Percentiles rank a stretch among this genome's conserved stretches.
Conservation (phyloP, 2,113 vertebrate species). For the Ornithorhynchus anatinus region DNA sequence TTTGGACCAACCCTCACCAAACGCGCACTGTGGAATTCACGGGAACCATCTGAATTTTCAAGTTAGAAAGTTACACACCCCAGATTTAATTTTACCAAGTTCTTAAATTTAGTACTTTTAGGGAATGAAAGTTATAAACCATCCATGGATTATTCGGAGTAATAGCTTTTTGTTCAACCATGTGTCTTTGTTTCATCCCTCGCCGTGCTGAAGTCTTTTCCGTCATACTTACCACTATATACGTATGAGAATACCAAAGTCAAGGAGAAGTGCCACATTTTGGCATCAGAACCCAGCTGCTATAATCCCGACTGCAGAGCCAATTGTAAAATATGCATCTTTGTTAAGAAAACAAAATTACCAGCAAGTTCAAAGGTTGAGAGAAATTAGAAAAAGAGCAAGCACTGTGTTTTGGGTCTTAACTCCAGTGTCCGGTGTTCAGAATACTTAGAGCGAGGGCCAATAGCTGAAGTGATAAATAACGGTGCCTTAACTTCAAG, state of each 20-base stretch:
- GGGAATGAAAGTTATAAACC: slow-evolving; percentile 43
- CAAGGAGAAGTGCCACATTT: slow-evolving; percentile 21
- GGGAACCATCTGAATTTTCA: slow-evolving; percentile 28
- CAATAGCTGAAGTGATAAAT: slow-evolving; percentile 70
- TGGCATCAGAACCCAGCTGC: slow-evolving; percentile 39
- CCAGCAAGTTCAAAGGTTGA: slow-evolving; percentile 34
- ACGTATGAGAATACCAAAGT: slow-evolving; percentile 54
- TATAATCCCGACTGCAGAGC: slow-evolving; percentile 40
- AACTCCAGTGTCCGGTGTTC: slow-evolving; percentile 32
- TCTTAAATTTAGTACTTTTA: slow-evolving; percentile 28
- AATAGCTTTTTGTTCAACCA: slow-evolving; percentile 38
- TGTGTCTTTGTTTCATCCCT: neutral
- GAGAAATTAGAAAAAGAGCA: slow-evolving; percentile 46
- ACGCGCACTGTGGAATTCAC: slow-evolving; percentile 49
- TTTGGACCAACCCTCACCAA: slow-evolving; percentile 65
- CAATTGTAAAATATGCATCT: slow-evolving; percentile 44
- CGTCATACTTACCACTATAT: slow-evolving; percentile 36
- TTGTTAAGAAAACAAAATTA: slow-evolving; percentile 9
- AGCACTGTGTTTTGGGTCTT: slow-evolving; percentile 41
- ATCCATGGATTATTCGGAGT: slow-evolving; percentile 1
- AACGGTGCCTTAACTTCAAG: slow-evolving; percentile 74
- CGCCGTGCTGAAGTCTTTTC: slow-evolving; percentile 1
- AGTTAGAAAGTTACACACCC: slow-evolving; percentile 28
- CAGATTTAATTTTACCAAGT: slow-evolving; percentile 28
- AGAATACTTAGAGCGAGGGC: slow-evolving; percentile 66